These are phyloP conservation scores for Alcis repandata DNA, from an alignment of 2,888 invertebrate species.

Conservation along the genomic window DNA sequence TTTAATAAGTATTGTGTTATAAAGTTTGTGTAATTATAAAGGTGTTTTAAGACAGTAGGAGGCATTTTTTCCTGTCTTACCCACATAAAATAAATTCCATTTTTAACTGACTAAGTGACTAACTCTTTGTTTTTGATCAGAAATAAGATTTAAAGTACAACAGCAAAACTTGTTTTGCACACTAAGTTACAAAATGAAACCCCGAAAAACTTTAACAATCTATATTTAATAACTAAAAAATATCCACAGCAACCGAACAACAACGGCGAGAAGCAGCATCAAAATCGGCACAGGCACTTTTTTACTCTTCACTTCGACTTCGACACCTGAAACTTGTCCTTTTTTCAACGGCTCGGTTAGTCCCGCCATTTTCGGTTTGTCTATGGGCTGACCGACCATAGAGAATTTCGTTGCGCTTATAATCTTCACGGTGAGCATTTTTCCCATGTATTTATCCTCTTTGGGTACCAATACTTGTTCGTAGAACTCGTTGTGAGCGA, in stretches of 20 bases:
- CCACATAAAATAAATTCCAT: no score
- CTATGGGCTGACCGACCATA: conserved; percentile 90
- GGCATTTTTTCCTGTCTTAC: no score
- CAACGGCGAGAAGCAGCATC: conserved; percentile 72
- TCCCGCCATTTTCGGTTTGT: conserved; percentile 84
- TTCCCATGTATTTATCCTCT: conserved; percentile 92
- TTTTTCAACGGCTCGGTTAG: conserved; percentile 83
- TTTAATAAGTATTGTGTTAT: no score
- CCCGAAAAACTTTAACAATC: conserved; percentile 45
- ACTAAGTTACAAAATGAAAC: conserved; percentile 38
- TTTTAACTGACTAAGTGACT: no score
- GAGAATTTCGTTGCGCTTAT: conserved; percentile 90
- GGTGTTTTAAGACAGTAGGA: no score
- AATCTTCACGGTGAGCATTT: conserved; percentile 92
- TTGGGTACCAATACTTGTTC: conserved; percentile 95
- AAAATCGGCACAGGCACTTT: conserved; percentile 67
- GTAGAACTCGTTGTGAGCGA: conserved; percentile 98
- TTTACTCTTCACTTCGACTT: conserved; percentile 46
- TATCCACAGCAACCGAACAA: conserved; percentile 77
- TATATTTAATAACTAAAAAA: conserved; percentile 67
- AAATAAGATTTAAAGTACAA: no score
- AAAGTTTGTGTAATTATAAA: no score
- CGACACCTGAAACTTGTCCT: conserved; percentile 86
- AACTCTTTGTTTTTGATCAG: no score
- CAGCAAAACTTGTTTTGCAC: no score